These are phyloP conservation scores for Oligia fasciuncula DNA, from an alignment of 2,888 invertebrate genomes.

Conservation along the genomic window DNA sequence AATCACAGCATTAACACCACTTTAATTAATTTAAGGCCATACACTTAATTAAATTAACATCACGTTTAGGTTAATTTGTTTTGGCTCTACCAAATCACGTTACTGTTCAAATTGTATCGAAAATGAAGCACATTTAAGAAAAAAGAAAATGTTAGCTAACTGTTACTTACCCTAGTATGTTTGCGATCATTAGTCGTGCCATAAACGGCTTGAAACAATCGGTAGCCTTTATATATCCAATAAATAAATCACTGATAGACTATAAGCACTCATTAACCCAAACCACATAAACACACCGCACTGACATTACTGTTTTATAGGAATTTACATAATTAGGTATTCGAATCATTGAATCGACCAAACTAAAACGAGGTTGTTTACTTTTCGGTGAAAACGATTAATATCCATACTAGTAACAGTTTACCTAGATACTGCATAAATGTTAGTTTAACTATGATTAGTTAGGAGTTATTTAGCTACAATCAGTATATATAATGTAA, in stretches of 20 bases:
- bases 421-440: slow-evolving; percentile 5
- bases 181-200: neutral
- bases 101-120: neutral
- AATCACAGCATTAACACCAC: slow-evolving; percentile 50
- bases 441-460: slow-evolving; percentile 6
- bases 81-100: slow-evolving; percentile 7
- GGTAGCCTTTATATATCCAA: neutral
- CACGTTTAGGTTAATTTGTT: slow-evolving; percentile 25
- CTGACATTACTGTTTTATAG: neutral
- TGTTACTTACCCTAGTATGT: neutral
- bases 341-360: slow-evolving; percentile 11
- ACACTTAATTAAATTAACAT: slow-evolving; percentile 40
- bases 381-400: neutral
- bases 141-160: neutral
- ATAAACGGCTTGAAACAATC: slow-evolving; percentile 6
- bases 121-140: slow-evolving; percentile 13
- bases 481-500: no score
- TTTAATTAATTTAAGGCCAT: slow-evolving; percentile 47
- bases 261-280: slow-evolving; percentile 4
- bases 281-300: neutral
- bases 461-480: neutral
- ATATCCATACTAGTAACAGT: neutral
- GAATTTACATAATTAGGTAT: slow-evolving; percentile 15
- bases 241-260: slow-evolving; percentile 8
- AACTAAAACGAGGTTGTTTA: neutral